Evolutionary conservation across 1,140 invertebrate species (phyloP).

Genomic region (Aphaenogaster rudis): DNA sequence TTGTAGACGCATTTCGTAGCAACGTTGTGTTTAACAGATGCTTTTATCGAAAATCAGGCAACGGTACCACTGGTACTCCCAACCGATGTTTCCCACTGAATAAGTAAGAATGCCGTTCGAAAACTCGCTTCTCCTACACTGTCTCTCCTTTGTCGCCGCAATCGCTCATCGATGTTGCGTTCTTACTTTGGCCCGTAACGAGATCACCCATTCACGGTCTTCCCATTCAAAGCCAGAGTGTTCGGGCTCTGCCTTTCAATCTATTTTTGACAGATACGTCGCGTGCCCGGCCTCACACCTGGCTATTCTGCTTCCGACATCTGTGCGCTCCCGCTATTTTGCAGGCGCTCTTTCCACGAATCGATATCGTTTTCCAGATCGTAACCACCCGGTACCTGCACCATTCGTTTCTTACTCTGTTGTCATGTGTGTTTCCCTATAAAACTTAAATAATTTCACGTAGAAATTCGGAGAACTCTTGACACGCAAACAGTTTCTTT

Average conservation of each 20-base stretch:
- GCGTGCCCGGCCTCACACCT: constrained; percentile 71
- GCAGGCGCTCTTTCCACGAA: constrained; percentile 38
- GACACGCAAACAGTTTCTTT: not conserved
- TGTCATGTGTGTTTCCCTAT: not conserved
- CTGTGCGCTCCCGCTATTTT: constrained; percentile 55
- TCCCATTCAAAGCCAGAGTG: constrained; percentile 59
- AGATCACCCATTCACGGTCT: constrained; percentile 66
- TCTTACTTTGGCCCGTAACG: constrained; percentile 13
- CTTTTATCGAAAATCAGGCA: constrained; percentile 26
- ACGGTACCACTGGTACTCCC: not conserved
- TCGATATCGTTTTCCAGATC: constrained; percentile 33
- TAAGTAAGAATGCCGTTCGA: constrained; percentile 43
- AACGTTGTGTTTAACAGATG: not conserved
- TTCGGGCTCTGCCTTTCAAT: constrained; percentile 53
- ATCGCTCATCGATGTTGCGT: constrained; percentile 26
- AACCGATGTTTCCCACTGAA: constrained; percentile 11
- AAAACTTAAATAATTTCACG: not conserved
- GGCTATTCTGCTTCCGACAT: constrained; percentile 72
- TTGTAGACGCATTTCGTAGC: not conserved
- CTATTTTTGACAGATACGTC: constrained; percentile 63
- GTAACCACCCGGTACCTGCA: constrained; percentile 3
- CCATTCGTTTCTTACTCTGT: not conserved
- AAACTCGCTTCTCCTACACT: constrained; percentile 33
- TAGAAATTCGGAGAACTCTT: not conserved
- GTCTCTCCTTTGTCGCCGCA: not conserved